phyloP scores from a whole-genome alignment of 1,140 invertebrate genomes.

The Zaprionus taronus region DNA sequence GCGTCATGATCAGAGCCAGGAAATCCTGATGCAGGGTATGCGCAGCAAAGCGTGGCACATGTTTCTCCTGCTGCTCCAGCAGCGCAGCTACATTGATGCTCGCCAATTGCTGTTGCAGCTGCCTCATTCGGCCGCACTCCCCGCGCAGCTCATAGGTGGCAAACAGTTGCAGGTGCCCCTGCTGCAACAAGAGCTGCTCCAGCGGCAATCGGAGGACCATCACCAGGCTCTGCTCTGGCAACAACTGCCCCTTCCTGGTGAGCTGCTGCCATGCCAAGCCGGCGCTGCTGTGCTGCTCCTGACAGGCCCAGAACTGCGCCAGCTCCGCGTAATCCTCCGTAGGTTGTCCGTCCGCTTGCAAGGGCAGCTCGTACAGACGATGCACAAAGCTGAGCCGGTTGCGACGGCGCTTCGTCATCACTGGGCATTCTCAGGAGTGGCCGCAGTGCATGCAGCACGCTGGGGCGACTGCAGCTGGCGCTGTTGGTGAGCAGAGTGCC shows the following conservation, averaged over 20 bases:
- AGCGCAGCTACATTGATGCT: constrained; percentile 42
- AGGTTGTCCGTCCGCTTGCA: constrained; percentile 44
- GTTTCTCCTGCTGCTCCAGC: constrained; percentile 27
- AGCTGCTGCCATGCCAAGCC: constrained; percentile 37
- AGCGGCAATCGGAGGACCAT: constrained; percentile 51
- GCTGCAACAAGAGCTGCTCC: constrained; percentile 43
- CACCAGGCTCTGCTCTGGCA: constrained; percentile 59
- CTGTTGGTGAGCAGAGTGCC: constrained; percentile 55
- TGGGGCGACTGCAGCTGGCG: constrained; percentile 30
- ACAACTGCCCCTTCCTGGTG: neutral
- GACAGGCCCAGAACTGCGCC: constrained; percentile 68
- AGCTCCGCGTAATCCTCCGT: constrained; percentile 57
- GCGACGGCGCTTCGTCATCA: neutral
- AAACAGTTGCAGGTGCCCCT: constrained; percentile 42
- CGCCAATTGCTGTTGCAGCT: constrained; percentile 60
- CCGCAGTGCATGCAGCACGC: constrained; percentile 36
- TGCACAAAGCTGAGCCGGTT: constrained; percentile 27
- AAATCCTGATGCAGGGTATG: constrained; percentile 64
- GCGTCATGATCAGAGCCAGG: constrained; percentile 59
- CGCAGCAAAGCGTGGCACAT: constrained; percentile 43
- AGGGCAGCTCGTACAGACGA: constrained; percentile 62
- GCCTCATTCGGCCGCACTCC: neutral
- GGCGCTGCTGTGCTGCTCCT: constrained; percentile 45
- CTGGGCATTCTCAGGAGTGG: constrained; percentile 45
- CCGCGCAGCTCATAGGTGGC: constrained; percentile 40